Percentiles rank a stretch among this genome's conserved stretches.
Conservation (phyloP, 2,113 vertebrate genomes). For the Cochlearius cochlearius region DNA sequence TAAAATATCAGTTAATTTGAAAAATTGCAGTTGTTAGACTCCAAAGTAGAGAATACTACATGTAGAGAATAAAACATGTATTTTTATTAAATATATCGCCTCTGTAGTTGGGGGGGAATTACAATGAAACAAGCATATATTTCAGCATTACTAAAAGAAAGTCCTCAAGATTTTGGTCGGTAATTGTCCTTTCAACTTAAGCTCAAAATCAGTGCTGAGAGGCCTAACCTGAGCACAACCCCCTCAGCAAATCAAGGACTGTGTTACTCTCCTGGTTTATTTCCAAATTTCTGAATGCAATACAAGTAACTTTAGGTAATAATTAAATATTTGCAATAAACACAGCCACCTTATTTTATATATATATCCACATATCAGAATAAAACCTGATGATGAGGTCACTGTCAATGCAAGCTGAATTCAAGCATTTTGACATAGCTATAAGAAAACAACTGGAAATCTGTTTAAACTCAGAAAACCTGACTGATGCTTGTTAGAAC, state of each 20-base stretch:
- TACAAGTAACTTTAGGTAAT: not conserved
- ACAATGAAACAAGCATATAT: not conserved
- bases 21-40: not conserved
- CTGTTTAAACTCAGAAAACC: not conserved
- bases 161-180: not conserved
- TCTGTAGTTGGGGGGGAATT: not conserved
- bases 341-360: not conserved
- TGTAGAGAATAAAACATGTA: not conserved
- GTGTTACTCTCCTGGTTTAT: not conserved
- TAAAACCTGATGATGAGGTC: not conserved
- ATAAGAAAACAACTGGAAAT: not conserved
- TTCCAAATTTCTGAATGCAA: not conserved
- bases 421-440: not conserved
- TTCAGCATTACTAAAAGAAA: not conserved
- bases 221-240: not conserved
- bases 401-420: not conserved
- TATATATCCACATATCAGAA: not conserved
- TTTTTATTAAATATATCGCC: not conserved
- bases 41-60: not conserved
- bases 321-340: not conserved
- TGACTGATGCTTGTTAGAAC: not conserved
- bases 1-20: not conserved
- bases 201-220: not conserved
- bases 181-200: not conserved
- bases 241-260: not conserved